Percentiles rank a stretch among this genome's conserved stretches.
phyloP scores from a whole-genome alignment of 2,888 invertebrate genomes.

The Dascillus cervinus region DNA sequence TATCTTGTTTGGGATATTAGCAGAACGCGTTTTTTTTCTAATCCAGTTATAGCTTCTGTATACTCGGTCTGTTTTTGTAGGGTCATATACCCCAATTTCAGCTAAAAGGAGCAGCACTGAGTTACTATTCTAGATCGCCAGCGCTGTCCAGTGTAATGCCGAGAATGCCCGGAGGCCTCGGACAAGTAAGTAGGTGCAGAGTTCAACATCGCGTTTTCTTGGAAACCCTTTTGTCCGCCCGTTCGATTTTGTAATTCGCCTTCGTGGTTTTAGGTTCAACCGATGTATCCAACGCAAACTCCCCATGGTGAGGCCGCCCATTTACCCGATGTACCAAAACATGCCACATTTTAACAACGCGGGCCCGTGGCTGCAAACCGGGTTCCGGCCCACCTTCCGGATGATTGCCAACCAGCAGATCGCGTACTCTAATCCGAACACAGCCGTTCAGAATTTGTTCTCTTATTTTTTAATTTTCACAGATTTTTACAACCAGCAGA shows the following conservation, averaged over 20 bases:
- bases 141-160: constrained; percentile 30
- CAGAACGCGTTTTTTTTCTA: no score
- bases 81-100: constrained; percentile 14
- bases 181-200: no score
- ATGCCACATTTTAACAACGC: constrained; percentile 7
- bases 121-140: no score
- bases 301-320: constrained; percentile 11
- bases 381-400: constrained; percentile 8
- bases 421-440: neutral
- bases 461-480: neutral
- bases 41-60: no score
- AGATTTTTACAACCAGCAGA: constrained; percentile 13
- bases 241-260: no score
- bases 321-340: constrained; percentile 14
- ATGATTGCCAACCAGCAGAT: constrained; percentile 10
- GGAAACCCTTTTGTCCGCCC: constrained; percentile 1
- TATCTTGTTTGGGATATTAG: no score
- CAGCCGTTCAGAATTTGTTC: neutral
- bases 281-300: no score
- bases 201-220: constrained; percentile 5
- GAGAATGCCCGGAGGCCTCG: constrained; percentile 36
- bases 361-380: constrained; percentile 7
- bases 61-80: no score
- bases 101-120: no score
- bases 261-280: constrained; percentile 19